Conservation (phyloP, 2,797 vertebrate genomes). For the Sebastes kiyomatsui region DNA sequence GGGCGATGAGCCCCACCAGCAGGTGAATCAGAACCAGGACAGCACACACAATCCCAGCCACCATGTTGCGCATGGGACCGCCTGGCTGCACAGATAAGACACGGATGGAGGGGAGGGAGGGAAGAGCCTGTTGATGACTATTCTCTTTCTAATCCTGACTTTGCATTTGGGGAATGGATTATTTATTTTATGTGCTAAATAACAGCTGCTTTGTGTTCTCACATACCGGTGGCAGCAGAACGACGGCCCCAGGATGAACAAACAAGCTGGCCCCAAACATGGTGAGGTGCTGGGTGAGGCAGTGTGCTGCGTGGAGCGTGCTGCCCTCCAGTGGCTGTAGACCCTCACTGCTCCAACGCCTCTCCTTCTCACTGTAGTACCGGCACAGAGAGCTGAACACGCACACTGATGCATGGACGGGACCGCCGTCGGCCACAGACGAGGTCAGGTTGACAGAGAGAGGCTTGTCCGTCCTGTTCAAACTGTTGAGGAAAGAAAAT, state of each 20-base stretch:
- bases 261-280: constrained; percentile 88
- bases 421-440: constrained; percentile 23
- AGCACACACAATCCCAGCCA: constrained; percentile 79
- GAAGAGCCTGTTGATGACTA: background rate
- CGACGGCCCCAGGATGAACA: constrained; percentile 80
- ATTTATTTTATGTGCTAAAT: background rate
- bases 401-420: constrained; percentile 61
- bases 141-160: background rate
- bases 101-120: background rate
- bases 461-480: constrained; percentile 59
- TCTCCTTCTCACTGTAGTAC: constrained; percentile 76
- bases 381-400: constrained; percentile 85
- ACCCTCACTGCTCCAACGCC: constrained; percentile 82
- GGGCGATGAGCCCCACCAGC: constrained; percentile 80
- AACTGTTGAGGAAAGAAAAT: constrained; percentile 41
- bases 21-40: constrained; percentile 81
- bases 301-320: constrained; percentile 77
- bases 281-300: constrained; percentile 85
- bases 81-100: constrained; percentile 62
- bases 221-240: constrained; percentile 81
- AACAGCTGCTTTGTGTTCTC: background rate
- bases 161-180: background rate
- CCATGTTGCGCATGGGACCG: constrained; percentile 65
- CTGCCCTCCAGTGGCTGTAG: constrained; percentile 80
- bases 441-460: constrained; percentile 76